phyloP scores from a whole-genome alignment of 1,140 invertebrate species.

The Euwallacea fornicatus region DNA sequence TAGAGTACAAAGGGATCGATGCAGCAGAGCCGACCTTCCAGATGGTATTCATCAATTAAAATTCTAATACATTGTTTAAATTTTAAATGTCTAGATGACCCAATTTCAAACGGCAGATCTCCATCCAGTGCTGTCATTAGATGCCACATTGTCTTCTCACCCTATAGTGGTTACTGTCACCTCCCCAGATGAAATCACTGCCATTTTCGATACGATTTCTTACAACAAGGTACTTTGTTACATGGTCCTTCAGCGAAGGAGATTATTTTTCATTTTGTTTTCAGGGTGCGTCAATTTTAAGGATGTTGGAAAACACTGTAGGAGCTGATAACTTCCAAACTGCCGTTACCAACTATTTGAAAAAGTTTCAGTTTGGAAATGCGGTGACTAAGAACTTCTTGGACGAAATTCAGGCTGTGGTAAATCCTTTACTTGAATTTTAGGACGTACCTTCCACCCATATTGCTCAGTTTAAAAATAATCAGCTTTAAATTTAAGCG shows the following conservation, averaged over 20 bases:
- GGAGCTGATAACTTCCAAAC: slow-evolving; percentile 71
- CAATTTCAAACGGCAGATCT: slow-evolving; percentile 75
- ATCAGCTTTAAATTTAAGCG: no score
- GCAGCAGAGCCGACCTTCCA: slow-evolving; percentile 78
- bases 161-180: slow-evolving; percentile 82
- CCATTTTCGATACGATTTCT: slow-evolving; percentile 90
- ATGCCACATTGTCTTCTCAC: slow-evolving; percentile 83
- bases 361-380: slow-evolving; percentile 69
- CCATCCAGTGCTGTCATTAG: slow-evolving; percentile 72
- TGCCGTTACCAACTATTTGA: slow-evolving; percentile 75
- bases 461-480: no score
- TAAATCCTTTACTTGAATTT: background rate
- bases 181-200: slow-evolving; percentile 87
- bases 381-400: slow-evolving; percentile 82
- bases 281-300: slow-evolving; percentile 81
- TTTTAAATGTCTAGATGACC: slow-evolving; percentile 42
- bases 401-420: slow-evolving; percentile 60
- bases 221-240: slow-evolving; percentile 77
- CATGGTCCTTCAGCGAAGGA: background rate
- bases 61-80: slow-evolving; percentile 42
- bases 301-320: slow-evolving; percentile 89
- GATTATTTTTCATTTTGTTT: slow-evolving; percentile 21
- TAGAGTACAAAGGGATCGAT: slow-evolving; percentile 78
- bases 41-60: slow-evolving; percentile 60
- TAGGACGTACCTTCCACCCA: no score